Evolutionary conservation across 2,797 vertebrate species (phyloP).

Genomic region (Halcyon leucocephala): DNA sequence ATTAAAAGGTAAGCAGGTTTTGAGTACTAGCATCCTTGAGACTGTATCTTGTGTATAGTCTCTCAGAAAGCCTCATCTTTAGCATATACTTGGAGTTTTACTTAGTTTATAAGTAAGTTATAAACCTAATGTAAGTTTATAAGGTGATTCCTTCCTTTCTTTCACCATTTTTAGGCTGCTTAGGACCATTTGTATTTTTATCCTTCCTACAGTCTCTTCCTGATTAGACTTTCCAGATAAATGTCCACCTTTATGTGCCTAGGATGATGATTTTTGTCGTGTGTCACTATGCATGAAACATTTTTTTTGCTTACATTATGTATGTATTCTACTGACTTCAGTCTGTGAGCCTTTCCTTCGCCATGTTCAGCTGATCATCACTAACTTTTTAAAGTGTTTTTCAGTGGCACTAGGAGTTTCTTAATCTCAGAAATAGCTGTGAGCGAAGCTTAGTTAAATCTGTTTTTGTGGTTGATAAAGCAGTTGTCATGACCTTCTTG

Average conservation of each 20-base stretch:
- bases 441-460: conserved; percentile 30
- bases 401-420: background rate
- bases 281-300: background rate
- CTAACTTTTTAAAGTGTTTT: background rate
- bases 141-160: background rate
- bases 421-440: conserved; percentile 18
- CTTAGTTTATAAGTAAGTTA: background rate
- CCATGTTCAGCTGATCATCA: background rate
- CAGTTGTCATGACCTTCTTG: conserved; percentile 25
- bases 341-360: background rate
- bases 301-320: background rate
- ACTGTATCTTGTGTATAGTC: background rate
- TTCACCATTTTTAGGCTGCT: background rate
- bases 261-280: background rate
- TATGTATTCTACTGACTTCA: background rate
- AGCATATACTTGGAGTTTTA: background rate
- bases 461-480: conserved; percentile 15
- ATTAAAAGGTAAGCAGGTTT: background rate
- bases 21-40: background rate
- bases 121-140: background rate
- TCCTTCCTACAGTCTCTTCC: background rate
- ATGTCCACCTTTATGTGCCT: background rate
- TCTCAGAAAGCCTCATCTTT: background rate
- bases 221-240: background rate
- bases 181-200: background rate